Evolutionary conservation across 1,140 invertebrate species (phyloP).

Genomic region (Copidosoma floridanum): DNA sequence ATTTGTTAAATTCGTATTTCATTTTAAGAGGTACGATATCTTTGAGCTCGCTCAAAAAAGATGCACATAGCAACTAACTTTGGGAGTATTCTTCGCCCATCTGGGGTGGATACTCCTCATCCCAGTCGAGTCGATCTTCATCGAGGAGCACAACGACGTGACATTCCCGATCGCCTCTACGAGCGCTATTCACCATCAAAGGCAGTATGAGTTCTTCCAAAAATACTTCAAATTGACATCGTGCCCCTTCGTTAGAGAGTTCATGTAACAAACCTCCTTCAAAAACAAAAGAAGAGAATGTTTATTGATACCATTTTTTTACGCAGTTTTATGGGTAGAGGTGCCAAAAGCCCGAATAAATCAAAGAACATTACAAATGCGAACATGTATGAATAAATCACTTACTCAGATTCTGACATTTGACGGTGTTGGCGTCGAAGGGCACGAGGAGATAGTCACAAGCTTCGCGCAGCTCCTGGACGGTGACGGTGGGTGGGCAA

Average conservation of each 20-base stretch:
- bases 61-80: slow-evolving; percentile 60
- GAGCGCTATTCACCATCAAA: slow-evolving; percentile 92
- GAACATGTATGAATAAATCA: slow-evolving; percentile 31
- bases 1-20: not conserved
- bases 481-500: slow-evolving; percentile 79
- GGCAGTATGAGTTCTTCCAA: slow-evolving; percentile 94
- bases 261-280: slow-evolving; percentile 94
- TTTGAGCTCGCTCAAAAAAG: not conserved
- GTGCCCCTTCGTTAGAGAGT: slow-evolving; percentile 96
- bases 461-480: slow-evolving; percentile 94
- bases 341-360: too few relatives aligned
- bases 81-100: slow-evolving; percentile 98
- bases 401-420: slow-evolving; percentile 92
- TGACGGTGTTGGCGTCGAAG: slow-evolving; percentile 93
- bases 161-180: slow-evolving; percentile 84
- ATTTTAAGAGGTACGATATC: too few relatives aligned
- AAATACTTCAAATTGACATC: slow-evolving; percentile 94
- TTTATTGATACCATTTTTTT: too few relatives aligned
- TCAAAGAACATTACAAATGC: not conserved
- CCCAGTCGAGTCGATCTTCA: slow-evolving; percentile 97
- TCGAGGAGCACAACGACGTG: slow-evolving; percentile 95
- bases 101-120: slow-evolving; percentile 96
- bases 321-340: too few relatives aligned
- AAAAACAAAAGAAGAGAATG: slow-evolving; percentile 30
- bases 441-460: slow-evolving; percentile 98